A percentile compares a stretch with the other conserved stretches of the same genome.
Conservation (phyloP, 2,888 invertebrate species). For the Beris chalybata region DNA sequence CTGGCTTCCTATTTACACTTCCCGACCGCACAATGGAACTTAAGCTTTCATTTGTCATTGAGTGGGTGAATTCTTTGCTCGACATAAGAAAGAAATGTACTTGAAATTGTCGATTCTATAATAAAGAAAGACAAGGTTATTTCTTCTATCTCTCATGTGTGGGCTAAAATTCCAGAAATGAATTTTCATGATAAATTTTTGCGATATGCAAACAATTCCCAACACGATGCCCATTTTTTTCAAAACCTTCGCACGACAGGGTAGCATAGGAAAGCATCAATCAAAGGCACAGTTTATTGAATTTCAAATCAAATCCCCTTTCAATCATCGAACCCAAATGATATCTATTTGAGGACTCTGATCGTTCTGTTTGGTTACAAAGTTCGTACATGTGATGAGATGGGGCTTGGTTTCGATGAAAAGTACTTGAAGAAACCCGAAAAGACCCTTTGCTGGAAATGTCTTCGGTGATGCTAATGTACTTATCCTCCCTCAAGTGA, state of each 20-base stretch:
- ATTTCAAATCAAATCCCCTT: conserved; percentile 15
- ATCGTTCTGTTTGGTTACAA: not conserved
- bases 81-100: too few species aligned
- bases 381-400: not conserved
- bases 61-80: too few species aligned
- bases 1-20: too few species aligned
- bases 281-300: conserved; percentile 6
- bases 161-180: too few species aligned
- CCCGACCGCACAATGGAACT: too few species aligned
- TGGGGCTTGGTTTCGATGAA: not conserved
- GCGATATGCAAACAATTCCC: too few species aligned
- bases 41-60: too few species aligned
- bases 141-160: too few species aligned
- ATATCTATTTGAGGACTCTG: conserved; percentile 3
- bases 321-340: conserved; percentile 15
- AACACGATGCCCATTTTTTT: too few species aligned
- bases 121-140: too few species aligned
- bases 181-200: too few species aligned
- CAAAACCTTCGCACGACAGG: not conserved
- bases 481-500: conserved; percentile 5
- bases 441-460: not conserved
- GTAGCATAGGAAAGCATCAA: not conserved
- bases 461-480: conserved; percentile 7
- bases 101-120: too few species aligned
- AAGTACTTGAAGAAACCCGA: not conserved